Base-by-base conservation (phyloP, 2,888 invertebrate species). In the Melinaea menophilus region DNA sequence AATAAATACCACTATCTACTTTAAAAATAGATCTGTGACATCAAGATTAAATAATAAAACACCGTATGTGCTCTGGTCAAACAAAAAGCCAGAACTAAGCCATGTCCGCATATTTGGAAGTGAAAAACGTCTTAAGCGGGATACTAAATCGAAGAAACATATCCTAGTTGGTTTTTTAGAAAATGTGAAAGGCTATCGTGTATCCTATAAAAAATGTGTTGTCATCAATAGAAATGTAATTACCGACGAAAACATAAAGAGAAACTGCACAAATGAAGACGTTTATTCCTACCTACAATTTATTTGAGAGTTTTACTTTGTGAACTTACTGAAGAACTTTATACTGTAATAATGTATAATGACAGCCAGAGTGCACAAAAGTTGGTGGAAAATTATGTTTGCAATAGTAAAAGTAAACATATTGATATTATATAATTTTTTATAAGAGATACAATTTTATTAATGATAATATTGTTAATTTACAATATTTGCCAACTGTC, bases 1-100 rank as follows among this genome's bases (percentile, higher is more conserved):
- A n/a, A 45, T 35, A 35, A 45, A 58, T 35, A 62, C 58, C n/a
- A 60, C 57, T 37, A 55, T 59, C 11, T 60, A 61, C n/a, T 12
- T 58, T 37, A 59, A n/a, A 37, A 59, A 33, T 31, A 56, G 47
- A 47, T 46, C 48, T 4, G 1, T 47, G 11, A 46, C 47, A 45
- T 58, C 60, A 33, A 13, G 47, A 2, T 61, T 61, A 46, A 11
- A 61, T 34, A 12, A 61, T 56, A 61, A 56, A 48, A 61, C 55
- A n/a, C 56, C 46, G 2, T 60, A 46, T 55, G 60, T 46, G 31
- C 41, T 55, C 5, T 60, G 60, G 60, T 45, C 45, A 12, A 55
- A 46, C 34, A 22, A 45, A 11, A 55, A 60, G 33, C 60, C 60
- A 41, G 46, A 60, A 33, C 7, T 55, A n/a, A 60, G 60, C 46